Base-by-base conservation (phyloP, 1,140 invertebrate genomes). In the Drosophila albomicans region DNA sequence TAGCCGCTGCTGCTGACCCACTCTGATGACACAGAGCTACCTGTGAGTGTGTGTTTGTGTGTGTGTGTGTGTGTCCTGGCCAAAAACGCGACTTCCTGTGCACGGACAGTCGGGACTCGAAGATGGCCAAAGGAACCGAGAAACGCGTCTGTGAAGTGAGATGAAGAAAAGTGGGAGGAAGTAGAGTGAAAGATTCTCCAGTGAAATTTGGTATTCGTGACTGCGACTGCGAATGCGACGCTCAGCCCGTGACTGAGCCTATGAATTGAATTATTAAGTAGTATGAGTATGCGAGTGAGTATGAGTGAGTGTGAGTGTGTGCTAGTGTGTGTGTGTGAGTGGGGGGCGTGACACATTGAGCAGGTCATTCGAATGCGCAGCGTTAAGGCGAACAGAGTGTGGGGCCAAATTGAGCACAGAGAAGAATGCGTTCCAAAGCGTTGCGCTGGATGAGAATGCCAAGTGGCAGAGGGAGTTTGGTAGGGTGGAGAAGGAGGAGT, bases 261-360 rank as follows among this genome's bases (percentile, higher is more conserved):
- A 87, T 88, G 84, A 87, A 87, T 87, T 87, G 84, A 87, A 87
- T 87, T 87, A 87, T 87, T 87, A 87, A 87, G 84, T 76, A 88
- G 75, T 71, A 48, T 68, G 48, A 49, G 32, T 56, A n/a, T 15
- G 51, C 32, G 41, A 57, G 7, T 48, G 20, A 49, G 28, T 32
- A 5, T 57, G 15, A 51, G 11, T 16, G 51, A 3, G 30, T 54
- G 51, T 32, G 71, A 49, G 28, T 32, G 10, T 57, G 15, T 58
- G 10, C 8, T 28, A 2, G 28, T 54, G 75, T 68, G 48, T 68
- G 48, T 63, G 54, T 49, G 30, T 45, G 15, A 6, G 25, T 5
- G 13, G 58, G 59, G 69, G 65, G 75, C 74, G 67, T 67, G 13
- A 41, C 59, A 68, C 66, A 59, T 63, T 79, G 78, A 80, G 70